phyloP scores from a whole-genome alignment of 2,888 invertebrate species.

The Eupeodes luniger region DNA sequence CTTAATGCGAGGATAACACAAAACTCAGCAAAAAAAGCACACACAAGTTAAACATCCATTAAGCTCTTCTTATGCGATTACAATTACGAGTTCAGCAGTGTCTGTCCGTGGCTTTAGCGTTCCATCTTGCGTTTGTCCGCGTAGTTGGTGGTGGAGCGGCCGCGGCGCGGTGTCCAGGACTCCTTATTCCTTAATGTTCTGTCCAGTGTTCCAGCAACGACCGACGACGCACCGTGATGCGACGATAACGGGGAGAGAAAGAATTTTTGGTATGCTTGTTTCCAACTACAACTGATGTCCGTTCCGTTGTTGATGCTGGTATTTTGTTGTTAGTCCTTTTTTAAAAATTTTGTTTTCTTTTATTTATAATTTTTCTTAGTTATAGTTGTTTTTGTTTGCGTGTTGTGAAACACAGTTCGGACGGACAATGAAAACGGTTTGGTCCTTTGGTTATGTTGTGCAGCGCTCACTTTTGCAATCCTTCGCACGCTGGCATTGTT shows the following conservation, averaged over 20 bases:
- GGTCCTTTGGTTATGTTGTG: constrained; percentile 22
- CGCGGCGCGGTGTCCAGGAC: not conserved
- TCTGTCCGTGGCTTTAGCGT: constrained; percentile 29
- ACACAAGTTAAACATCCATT: constrained; percentile 70
- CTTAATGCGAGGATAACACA: constrained; percentile 49
- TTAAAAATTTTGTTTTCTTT: no score
- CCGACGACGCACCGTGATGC: no score
- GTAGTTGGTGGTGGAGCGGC: not conserved
- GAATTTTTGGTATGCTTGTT: constrained; percentile 31
- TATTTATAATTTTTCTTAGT: not conserved
- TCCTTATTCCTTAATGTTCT: not conserved
- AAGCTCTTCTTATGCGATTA: constrained; percentile 73
- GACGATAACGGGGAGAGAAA: constrained; percentile 1
- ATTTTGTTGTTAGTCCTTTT: not conserved
- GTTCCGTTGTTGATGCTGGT: constrained; percentile 23
- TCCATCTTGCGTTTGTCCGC: not conserved
- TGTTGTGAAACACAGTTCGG: constrained; percentile 52
- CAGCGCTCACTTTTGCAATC: constrained; percentile 20
- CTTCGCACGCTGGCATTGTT: constrained; percentile 57
- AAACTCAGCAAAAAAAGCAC: constrained; percentile 29
- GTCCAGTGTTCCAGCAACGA: not conserved
- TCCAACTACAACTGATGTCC: constrained; percentile 28
- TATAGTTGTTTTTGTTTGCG: constrained; percentile 31
- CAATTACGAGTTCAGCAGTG: constrained; percentile 63
- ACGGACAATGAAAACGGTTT: constrained; percentile 30